A percentile compares a stretch with the other conserved stretches of the same genome.
Conservation (phyloP, 2,888 invertebrate genomes). For the Halocaridina rubra region DNA sequence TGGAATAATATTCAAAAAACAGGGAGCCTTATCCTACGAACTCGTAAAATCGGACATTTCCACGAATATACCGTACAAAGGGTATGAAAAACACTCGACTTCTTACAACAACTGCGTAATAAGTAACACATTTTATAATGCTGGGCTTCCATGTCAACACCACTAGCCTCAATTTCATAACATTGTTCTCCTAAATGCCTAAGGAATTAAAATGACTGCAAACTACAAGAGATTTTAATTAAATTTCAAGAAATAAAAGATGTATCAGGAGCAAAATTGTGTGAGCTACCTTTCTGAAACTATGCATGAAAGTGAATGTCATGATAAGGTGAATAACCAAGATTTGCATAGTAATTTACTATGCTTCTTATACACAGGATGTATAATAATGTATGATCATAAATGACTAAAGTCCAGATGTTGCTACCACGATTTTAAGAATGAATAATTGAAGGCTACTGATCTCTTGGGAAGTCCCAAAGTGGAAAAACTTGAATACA, state of each 20-base stretch:
- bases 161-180: too few species aligned
- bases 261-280: too few species aligned
- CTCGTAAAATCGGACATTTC: constrained; percentile 52
- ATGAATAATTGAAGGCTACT: neutral
- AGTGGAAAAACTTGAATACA: neutral
- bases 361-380: neutral
- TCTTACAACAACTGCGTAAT: constrained; percentile 11
- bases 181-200: too few species aligned
- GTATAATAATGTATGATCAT: neutral
- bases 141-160: constrained; percentile 21
- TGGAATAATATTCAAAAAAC: constrained; percentile 33
- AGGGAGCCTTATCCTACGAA: constrained; percentile 53
- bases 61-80: constrained; percentile 45
- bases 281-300: neutral
- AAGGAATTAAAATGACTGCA: too few species aligned
- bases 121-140: constrained; percentile 9
- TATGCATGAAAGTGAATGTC: neutral
- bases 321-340: neutral
- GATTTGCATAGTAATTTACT: neutral
- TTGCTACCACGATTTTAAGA: too few species aligned
- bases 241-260: too few species aligned
- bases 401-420: neutral
- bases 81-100: constrained; percentile 35
- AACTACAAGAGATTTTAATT: too few species aligned
- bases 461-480: constrained; percentile 6